Conservation (phyloP, 2,888 invertebrate species). For the Himalopsyche anomala region DNA sequence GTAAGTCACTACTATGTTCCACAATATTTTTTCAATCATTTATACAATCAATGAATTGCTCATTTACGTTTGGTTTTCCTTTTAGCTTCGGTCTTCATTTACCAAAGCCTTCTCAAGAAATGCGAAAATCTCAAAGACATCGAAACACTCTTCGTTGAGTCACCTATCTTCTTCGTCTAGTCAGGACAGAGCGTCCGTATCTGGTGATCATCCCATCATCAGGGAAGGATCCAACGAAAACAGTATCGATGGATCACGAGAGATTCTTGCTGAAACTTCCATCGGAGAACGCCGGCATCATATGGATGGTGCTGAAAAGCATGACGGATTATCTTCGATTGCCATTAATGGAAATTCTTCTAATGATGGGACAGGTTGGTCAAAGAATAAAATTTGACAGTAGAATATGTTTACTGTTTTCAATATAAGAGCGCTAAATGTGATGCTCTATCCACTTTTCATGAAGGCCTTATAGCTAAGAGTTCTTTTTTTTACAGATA, state of each 20-base stretch:
- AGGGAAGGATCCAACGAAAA: constrained; percentile 77
- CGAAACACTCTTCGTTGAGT: constrained; percentile 76
- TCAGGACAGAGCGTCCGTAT: constrained; percentile 43
- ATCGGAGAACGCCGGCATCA: constrained; percentile 44
- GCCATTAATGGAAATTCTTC: constrained; percentile 51
- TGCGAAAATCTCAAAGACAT: constrained; percentile 86
- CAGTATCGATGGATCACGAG: constrained; percentile 76
- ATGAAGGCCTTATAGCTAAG: neutral
- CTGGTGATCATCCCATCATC: constrained; percentile 75
- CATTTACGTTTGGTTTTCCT: constrained; percentile 65
- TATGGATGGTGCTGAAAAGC: constrained; percentile 31
- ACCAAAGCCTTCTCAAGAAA: constrained; percentile 96
- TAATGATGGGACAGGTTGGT: constrained; percentile 54
- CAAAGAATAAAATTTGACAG: neutral
- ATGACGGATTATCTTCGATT: neutral
- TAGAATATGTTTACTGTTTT: neutral
- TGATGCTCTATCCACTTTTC: too few relatives aligned
- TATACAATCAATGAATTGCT: neutral
- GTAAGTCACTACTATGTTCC: constrained; percentile 73
- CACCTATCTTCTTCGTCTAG: constrained; percentile 70
- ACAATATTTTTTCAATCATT: neutral
- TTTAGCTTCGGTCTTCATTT: constrained; percentile 93
- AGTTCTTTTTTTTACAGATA: constrained; percentile 53
- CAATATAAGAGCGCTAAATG: too few relatives aligned
- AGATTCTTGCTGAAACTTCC: constrained; percentile 70